Conservation (phyloP, 2,888 invertebrate genomes). For the Campoplex capitator region DNA sequence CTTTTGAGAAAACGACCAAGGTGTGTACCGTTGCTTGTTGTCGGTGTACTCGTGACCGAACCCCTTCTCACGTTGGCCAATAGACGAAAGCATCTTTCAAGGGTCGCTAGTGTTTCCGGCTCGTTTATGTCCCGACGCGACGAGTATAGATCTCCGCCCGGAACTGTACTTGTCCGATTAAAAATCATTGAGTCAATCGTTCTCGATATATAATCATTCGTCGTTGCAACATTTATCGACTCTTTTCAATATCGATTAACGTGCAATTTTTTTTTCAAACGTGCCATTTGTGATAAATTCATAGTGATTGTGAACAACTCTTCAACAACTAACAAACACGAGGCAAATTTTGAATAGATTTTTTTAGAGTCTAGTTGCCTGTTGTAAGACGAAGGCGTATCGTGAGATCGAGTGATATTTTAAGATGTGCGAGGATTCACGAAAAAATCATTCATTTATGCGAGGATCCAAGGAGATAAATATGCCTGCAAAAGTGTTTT, state of each 20-base stretch:
- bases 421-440: too few species aligned
- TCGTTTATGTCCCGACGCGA: slow-evolving; percentile 90
- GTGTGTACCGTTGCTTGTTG: slow-evolving; percentile 85
- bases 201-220: not conserved
- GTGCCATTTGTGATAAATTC: not conserved
- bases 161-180: slow-evolving; percentile 86
- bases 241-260: not conserved
- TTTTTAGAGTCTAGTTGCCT: not conserved
- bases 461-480: too few species aligned
- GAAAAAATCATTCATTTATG: too few species aligned
- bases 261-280: not conserved
- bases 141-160: slow-evolving; percentile 89
- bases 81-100: slow-evolving; percentile 91
- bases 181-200: slow-evolving; percentile 52
- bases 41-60: slow-evolving; percentile 81
- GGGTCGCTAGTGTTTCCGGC: slow-evolving; percentile 89
- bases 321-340: not conserved
- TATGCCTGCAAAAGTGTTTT: too few species aligned
- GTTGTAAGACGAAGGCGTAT: not conserved
- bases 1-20: slow-evolving; percentile 91
- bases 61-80: slow-evolving; percentile 85
- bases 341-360: not conserved
- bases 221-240: not conserved
- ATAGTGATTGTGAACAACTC: not conserved
- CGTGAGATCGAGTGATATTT: not conserved